Conservation (phyloP, 1,140 invertebrate species). For the Proales similis region DNA sequence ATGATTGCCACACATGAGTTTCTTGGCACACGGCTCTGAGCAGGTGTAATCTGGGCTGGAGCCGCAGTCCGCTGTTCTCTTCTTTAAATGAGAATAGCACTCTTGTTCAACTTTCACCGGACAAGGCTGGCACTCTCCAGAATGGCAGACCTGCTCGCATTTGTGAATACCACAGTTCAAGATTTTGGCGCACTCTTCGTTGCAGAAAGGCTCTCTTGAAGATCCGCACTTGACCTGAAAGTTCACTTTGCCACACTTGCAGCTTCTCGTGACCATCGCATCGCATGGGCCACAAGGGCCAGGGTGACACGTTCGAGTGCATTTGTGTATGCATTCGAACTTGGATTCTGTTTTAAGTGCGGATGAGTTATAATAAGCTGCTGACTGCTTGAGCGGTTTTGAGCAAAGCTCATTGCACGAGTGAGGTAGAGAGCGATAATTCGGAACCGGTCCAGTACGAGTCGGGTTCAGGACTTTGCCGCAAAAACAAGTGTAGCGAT, state of each 20-base stretch:
- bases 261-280: constrained; percentile 56
- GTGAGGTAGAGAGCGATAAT: constrained; percentile 51
- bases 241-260: constrained; percentile 54
- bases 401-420: constrained; percentile 65
- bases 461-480: constrained; percentile 53
- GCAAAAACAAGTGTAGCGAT: constrained; percentile 53
- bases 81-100: constrained; percentile 58
- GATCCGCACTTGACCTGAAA: constrained; percentile 21
- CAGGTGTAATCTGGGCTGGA: constrained; percentile 61
- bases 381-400: constrained; percentile 62
- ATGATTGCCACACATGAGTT: constrained; percentile 51
- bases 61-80: constrained; percentile 55
- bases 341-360: background rate
- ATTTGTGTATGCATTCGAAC: constrained; percentile 37
- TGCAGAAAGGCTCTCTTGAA: constrained; percentile 15
- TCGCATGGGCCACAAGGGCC: constrained; percentile 69
- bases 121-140: constrained; percentile 47
- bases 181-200: constrained; percentile 40
- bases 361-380: too few species aligned
- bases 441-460: constrained; percentile 63
- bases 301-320: constrained; percentile 70
- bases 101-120: constrained; percentile 45
- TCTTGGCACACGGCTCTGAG: constrained; percentile 43
- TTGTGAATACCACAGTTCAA: constrained; percentile 50
- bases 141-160: constrained; percentile 55